These are phyloP conservation scores for Bucorvus abyssinicus DNA, from an alignment of 2,797 vertebrate genomes.

Conservation along the genomic window DNA sequence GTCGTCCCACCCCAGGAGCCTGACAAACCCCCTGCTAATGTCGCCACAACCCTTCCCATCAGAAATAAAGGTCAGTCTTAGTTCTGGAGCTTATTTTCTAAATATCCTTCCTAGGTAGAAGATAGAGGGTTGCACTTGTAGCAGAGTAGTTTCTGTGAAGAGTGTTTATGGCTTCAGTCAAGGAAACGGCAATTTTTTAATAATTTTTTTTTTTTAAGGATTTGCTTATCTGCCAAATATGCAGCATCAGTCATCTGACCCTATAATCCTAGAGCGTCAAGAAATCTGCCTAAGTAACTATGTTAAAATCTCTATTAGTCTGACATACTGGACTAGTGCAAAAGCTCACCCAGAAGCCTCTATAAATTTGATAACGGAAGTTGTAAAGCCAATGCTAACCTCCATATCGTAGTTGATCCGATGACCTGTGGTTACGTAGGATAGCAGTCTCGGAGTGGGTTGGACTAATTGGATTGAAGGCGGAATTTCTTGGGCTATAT, in stretches of 20 bases:
- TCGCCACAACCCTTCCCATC: conserved; percentile 81
- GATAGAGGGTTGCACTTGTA: conserved; percentile 6
- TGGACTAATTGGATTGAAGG: conserved; percentile 32
- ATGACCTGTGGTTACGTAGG: not conserved
- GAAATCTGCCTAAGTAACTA: conserved; percentile 48
- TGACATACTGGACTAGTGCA: not conserved
- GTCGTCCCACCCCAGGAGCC: conserved; percentile 85
- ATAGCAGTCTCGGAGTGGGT: not conserved
- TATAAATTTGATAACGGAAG: not conserved
- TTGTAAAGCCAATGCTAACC: not conserved
- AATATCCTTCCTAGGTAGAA: conserved; percentile 35
- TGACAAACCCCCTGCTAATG: conserved; percentile 83
- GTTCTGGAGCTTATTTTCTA: conserved; percentile 48
- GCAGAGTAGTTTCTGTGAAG: conserved; percentile 4
- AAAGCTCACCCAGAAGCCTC: not conserved
- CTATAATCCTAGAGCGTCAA: not conserved
- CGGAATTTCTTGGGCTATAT: conserved; percentile 48
- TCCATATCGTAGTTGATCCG: not conserved
- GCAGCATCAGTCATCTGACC: conserved; percentile 1
- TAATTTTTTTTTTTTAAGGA: not conserved
- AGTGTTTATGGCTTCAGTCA: conserved; percentile 7
- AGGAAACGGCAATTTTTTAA: not conserved
- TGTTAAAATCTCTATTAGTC: not conserved
- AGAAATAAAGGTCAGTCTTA: conserved; percentile 83
- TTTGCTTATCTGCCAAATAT: not conserved